A percentile compares a stretch with the other conserved stretches of the same genome.
Evolutionary conservation across 1,140 invertebrate genomes (phyloP).

Genomic region (Ruditapes philippinarum): DNA sequence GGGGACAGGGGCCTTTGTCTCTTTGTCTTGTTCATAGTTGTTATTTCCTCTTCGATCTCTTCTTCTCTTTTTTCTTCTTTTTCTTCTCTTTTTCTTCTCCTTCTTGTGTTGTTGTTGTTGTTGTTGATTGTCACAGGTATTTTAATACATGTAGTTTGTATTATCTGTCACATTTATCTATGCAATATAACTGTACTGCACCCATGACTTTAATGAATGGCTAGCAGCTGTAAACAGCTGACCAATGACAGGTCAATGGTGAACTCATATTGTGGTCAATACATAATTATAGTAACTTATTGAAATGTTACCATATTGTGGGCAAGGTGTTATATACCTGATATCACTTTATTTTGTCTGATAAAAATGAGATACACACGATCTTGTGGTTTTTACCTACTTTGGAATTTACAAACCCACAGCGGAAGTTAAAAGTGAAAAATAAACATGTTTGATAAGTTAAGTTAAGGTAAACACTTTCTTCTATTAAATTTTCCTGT

Average conservation of each 20-base stretch:
- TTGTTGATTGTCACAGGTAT: too few species aligned
- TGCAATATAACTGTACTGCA: conserved; percentile 5
- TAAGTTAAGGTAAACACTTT: conserved; percentile 23
- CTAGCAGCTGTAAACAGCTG: not conserved
- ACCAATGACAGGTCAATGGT: not conserved
- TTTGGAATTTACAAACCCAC: conserved; percentile 34
- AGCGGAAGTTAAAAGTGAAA: conserved; percentile 16
- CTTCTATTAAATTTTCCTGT: not conserved
- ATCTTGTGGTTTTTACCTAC: conserved; percentile 12
- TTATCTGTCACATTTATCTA: conserved; percentile 26
- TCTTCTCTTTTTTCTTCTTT: too few species aligned
- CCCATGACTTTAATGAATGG: not conserved
- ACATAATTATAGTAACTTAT: conserved; percentile 12
- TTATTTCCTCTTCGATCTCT: too few species aligned
- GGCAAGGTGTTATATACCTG: conserved; percentile 18
- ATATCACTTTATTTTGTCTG: conserved; percentile 14
- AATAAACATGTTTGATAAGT: conserved; percentile 7
- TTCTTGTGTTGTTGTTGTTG: too few species aligned
- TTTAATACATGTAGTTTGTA: too few species aligned
- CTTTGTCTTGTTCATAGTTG: too few species aligned
- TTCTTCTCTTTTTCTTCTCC: too few species aligned
- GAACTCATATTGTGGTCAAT: conserved; percentile 17
- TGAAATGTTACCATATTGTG: conserved; percentile 23
- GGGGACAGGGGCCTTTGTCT: too few species aligned
- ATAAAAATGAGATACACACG: not conserved